Evolutionary conservation across 2,888 invertebrate genomes (phyloP).

Genomic region (Drosophila suboccidentalis): DNA sequence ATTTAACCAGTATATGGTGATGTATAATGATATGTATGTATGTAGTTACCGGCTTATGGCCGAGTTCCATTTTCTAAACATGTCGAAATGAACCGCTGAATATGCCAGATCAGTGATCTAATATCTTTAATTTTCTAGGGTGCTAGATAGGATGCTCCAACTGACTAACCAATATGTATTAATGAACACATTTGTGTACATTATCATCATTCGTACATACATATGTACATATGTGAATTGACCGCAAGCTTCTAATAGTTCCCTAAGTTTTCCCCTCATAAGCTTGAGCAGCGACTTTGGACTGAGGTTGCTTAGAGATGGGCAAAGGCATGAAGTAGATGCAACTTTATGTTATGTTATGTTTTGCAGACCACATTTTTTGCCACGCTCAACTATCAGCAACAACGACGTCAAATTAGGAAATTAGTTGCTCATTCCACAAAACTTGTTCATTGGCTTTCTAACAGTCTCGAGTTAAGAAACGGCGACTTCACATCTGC

Average conservation of each 20-base stretch:
- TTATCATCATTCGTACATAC: background rate
- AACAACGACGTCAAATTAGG: conserved; percentile 71
- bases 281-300: too few species aligned
- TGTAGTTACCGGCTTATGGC: conserved; percentile 29
- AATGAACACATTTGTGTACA: too few species aligned
- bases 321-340: conserved; percentile 13
- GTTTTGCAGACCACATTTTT: conserved; percentile 20
- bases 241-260: conserved; percentile 11
- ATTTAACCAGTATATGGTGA: background rate
- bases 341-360: conserved; percentile 14
- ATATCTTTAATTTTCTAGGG: conserved; percentile 14
- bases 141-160: conserved; percentile 14
- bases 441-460: conserved; percentile 79
- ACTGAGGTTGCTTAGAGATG: background rate
- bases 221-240: background rate
- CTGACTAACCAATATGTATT: conserved; percentile 5
- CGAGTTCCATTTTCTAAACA: background rate
- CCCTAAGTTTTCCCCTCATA: conserved; percentile 1
- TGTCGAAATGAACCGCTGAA: conserved; percentile 36
- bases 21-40: too few species aligned
- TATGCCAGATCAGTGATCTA: conserved; percentile 24
- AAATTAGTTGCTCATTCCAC: conserved; percentile 74
- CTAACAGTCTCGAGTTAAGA: conserved; percentile 52
- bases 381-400: conserved; percentile 44
- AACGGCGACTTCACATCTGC: conserved; percentile 41